phyloP scores from a whole-genome alignment of 2,797 vertebrate species.

The Coregonus ussuriensis region DNA sequence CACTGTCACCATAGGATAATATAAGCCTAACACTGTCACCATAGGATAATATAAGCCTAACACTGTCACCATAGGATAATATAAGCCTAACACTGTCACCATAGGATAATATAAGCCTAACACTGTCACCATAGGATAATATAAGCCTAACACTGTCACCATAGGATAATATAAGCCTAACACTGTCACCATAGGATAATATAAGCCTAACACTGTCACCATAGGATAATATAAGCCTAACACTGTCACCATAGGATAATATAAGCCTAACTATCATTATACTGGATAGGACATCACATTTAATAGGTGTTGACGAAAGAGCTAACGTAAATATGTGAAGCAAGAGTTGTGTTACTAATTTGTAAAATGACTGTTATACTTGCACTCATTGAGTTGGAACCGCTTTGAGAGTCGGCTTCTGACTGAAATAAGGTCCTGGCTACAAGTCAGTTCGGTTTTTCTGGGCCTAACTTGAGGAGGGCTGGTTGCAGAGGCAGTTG shows the following conservation, averaged over 20 bases:
- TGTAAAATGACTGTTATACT: constrained; percentile 33
- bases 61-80: constrained; percentile 10
- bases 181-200: constrained; percentile 9
- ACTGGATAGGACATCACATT: background rate
- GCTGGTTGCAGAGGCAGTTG: constrained; percentile 65
- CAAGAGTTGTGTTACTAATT: background rate
- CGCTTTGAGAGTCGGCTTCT: constrained; percentile 33
- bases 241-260: constrained; percentile 9
- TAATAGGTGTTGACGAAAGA: background rate
- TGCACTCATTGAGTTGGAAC: constrained; percentile 34
- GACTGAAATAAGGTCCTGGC: constrained; percentile 35
- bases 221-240: no score
- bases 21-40: constrained; percentile 7
- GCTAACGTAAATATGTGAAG: background rate
- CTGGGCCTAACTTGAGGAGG: constrained; percentile 51
- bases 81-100: constrained; percentile 7
- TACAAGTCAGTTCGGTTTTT: constrained; percentile 43
- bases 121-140: constrained; percentile 10
- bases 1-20: constrained; percentile 20
- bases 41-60: constrained; percentile 18
- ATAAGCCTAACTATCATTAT: constrained; percentile 20
- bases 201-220: constrained; percentile 1
- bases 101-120: constrained; percentile 18
- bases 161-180: no score
- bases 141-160: constrained; percentile 1